Evolutionary conservation across 2,888 invertebrate species (phyloP).

Genomic region (Eurois occulta): DNA sequence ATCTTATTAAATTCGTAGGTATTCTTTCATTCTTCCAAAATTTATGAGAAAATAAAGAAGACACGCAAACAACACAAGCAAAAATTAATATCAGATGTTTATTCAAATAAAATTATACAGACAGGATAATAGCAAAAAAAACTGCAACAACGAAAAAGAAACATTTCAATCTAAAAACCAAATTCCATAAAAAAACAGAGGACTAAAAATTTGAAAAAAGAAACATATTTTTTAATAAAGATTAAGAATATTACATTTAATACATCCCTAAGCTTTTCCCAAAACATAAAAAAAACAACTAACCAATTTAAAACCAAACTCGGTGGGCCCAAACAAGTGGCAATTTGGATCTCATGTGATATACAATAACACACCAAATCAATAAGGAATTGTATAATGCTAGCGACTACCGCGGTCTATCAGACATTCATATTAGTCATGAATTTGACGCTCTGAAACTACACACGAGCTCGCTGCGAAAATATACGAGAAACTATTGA

Average conservation of each 20-base stretch:
- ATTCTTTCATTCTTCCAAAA: background rate
- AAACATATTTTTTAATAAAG: background rate
- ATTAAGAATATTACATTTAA: background rate
- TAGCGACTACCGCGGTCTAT: slow-evolving; percentile 78
- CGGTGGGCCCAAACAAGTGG: background rate
- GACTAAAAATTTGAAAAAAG: background rate
- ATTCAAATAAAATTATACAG: background rate
- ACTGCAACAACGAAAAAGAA: background rate
- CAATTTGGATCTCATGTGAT: background rate
- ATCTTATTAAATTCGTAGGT: background rate
- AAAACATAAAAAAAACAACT: background rate
- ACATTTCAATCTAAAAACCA: background rate
- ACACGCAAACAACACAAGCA: background rate
- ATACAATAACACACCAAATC: slow-evolving; percentile 49
- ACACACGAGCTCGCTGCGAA: slow-evolving; percentile 72
- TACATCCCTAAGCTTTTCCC: background rate
- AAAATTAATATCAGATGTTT: background rate
- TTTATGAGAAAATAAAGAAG: background rate
- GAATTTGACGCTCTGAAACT: slow-evolving; percentile 88
- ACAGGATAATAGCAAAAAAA: too few relatives aligned
- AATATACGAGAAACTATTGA: slow-evolving; percentile 49
- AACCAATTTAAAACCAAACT: background rate
- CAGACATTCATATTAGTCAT: slow-evolving; percentile 87
- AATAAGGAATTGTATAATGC: slow-evolving; percentile 65
- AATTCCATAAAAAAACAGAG: background rate